A percentile compares a stretch with the other conserved stretches of the same genome.
These are phyloP conservation scores for Ephialtes manifestator DNA, from an alignment of 2,888 invertebrate species.

Conservation along the genomic window DNA sequence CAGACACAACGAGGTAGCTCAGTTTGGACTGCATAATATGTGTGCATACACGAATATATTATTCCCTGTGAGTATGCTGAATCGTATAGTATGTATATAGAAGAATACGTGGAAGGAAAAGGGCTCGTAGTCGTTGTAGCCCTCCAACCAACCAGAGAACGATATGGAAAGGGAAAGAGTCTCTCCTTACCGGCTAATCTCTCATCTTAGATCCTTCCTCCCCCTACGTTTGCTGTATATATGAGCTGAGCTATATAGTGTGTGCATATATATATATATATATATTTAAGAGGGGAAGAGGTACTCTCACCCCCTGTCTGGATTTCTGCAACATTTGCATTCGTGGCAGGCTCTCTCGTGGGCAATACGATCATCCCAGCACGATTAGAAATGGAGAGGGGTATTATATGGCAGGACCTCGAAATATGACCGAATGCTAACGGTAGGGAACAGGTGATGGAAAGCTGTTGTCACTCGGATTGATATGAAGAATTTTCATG, in stretches of 20 bases:
- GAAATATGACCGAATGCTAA: constrained; percentile 24
- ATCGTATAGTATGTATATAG: constrained; percentile 38
- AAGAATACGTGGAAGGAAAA: constrained; percentile 47
- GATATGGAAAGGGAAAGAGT: constrained; percentile 55
- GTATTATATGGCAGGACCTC: constrained; percentile 13
- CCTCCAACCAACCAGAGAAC: not conserved
- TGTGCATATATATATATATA: not conserved
- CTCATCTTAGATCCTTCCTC: constrained; percentile 80
- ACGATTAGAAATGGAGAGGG: constrained; percentile 43
- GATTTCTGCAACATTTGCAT: constrained; percentile 51
- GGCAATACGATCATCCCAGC: constrained; percentile 57
- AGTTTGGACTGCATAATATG: constrained; percentile 61
- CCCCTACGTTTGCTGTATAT: constrained; percentile 41
- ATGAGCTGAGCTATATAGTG: not conserved
- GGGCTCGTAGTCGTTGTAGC: constrained; percentile 3
- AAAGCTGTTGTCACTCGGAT: not conserved
- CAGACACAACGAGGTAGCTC: constrained; percentile 9
- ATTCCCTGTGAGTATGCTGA: constrained; percentile 56
- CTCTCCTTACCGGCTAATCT: constrained; percentile 82
- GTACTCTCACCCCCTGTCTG: not conserved
- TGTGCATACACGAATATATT: constrained; percentile 64
- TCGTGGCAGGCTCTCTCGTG: constrained; percentile 61
- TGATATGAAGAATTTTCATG: not conserved
- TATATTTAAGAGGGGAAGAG: constrained; percentile 30
- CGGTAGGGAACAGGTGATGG: not conserved